A percentile compares a stretch with the other conserved stretches of the same genome.
Evolutionary conservation across 2,113 vertebrate genomes (phyloP).

Genomic region (Rana temporaria): DNA sequence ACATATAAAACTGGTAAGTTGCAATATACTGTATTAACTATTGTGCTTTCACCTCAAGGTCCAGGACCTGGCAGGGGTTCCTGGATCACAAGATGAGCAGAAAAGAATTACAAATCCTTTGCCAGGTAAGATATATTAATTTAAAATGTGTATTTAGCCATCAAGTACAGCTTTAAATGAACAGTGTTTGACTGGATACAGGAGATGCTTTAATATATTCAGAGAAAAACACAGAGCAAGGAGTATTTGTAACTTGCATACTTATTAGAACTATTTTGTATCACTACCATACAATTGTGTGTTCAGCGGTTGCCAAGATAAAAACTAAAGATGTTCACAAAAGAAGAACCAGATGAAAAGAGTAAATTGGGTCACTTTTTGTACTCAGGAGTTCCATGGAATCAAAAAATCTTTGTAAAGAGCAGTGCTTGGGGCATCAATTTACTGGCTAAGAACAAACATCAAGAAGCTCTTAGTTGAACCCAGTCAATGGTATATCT

Average conservation of each 20-base stretch:
- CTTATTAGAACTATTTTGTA: neutral
- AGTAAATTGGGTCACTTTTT: conserved; percentile 52
- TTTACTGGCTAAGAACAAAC: neutral
- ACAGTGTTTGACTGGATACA: too few relatives aligned
- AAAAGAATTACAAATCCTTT: too few relatives aligned
- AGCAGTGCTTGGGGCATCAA: conserved; percentile 29
- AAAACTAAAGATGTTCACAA: neutral
- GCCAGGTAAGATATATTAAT: too few relatives aligned
- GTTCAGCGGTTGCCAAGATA: conserved; percentile 19
- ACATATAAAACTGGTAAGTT: too few relatives aligned
- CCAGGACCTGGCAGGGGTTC: too few relatives aligned
- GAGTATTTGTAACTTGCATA: neutral
- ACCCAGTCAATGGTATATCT: neutral
- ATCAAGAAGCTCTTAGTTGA: neutral
- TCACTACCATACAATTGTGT: neutral
- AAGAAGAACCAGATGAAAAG: conserved; percentile 1
- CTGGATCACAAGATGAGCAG: too few relatives aligned
- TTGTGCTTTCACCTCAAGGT: too few relatives aligned
- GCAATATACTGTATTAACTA: too few relatives aligned
- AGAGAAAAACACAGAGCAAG: neutral
- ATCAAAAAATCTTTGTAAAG: conserved; percentile 31
- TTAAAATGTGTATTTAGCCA: too few relatives aligned
- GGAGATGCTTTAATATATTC: too few relatives aligned
- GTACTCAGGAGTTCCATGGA: neutral
- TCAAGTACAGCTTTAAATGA: too few relatives aligned